Conservation (phyloP, 1,140 invertebrate genomes). For the Drosophila carrolli region DNA sequence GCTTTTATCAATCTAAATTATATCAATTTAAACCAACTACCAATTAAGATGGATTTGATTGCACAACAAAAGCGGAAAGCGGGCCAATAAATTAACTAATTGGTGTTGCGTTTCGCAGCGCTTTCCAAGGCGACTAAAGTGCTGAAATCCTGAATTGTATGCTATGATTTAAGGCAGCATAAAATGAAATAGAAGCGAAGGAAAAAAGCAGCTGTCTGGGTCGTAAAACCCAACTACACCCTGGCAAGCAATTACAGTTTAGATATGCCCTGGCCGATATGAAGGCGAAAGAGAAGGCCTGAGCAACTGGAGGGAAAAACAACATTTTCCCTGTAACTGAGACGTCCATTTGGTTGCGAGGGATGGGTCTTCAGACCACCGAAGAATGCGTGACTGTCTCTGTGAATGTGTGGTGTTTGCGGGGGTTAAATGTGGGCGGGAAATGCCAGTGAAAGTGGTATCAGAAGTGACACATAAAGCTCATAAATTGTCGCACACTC, state of each 20-base stretch:
- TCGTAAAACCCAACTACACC: conserved; percentile 75
- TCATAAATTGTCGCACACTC: conserved; percentile 79
- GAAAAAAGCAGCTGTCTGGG: conserved; percentile 74
- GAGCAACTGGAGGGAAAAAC: conserved; percentile 12
- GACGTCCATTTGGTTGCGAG: conserved; percentile 62
- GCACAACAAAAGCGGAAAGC: neutral
- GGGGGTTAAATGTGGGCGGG: conserved; percentile 8
- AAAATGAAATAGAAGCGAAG: conserved; percentile 2
- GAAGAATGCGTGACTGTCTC: conserved; percentile 50
- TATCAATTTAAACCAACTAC: conserved; percentile 17
- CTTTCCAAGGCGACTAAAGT: conserved; percentile 1
- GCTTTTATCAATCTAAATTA: conserved; percentile 52
- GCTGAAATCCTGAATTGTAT: conserved; percentile 23
- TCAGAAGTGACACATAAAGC: conserved; percentile 81
- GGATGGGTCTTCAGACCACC: conserved; percentile 25
- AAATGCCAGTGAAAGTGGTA: conserved; percentile 73
- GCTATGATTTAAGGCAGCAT: conserved; percentile 55
- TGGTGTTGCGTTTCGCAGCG: conserved; percentile 23
- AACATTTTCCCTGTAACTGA: conserved; percentile 57
- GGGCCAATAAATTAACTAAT: conserved; percentile 49
- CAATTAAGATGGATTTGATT: conserved; percentile 16
- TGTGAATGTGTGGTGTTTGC: conserved; percentile 17
- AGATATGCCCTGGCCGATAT: conserved; percentile 48
- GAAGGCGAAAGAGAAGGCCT: too few relatives aligned
- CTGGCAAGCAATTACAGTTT: conserved; percentile 78